These are phyloP conservation scores for Tiliqua scincoides DNA, from an alignment of 2,113 vertebrate species.

Conservation along the genomic window DNA sequence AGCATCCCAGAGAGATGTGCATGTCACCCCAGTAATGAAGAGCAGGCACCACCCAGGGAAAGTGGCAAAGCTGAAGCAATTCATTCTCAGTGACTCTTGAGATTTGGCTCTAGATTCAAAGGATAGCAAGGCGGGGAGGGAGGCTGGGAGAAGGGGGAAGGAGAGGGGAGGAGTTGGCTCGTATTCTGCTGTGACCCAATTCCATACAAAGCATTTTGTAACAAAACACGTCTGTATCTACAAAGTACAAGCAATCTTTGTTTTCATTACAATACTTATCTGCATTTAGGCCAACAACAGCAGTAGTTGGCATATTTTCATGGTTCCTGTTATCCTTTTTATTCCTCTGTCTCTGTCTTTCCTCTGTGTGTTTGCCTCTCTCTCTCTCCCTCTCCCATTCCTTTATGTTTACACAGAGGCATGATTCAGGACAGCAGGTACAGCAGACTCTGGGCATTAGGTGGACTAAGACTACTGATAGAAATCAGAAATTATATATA, in stretches of 20 bases:
- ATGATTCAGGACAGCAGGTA: background rate
- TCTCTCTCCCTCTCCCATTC: constrained; percentile 42
- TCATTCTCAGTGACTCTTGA: constrained; percentile 60
- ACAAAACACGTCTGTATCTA: constrained; percentile 75
- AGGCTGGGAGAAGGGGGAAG: constrained; percentile 51
- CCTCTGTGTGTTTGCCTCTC: constrained; percentile 1
- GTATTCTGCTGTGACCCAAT: constrained; percentile 73
- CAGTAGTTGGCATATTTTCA: constrained; percentile 67
- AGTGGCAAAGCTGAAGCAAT: constrained; percentile 43
- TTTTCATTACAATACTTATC: constrained; percentile 77
- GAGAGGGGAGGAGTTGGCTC: constrained; percentile 57
- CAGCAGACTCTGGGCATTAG: background rate
- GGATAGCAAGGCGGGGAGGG: constrained; percentile 62
- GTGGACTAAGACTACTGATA: constrained; percentile 1
- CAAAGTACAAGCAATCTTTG: constrained; percentile 76
- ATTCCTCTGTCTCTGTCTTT: constrained; percentile 51
- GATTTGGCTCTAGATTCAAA: constrained; percentile 76
- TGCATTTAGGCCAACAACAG: constrained; percentile 69
- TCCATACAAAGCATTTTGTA: constrained; percentile 76
- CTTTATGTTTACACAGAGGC: constrained; percentile 8
- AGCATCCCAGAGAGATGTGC: background rate
- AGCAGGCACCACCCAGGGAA: constrained; percentile 60
- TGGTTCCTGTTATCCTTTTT: constrained; percentile 69
- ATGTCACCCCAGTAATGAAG: constrained; percentile 51
- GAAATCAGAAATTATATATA: no score